Percentiles rank a stretch among this genome's conserved stretches.
These are phyloP conservation scores for Polyergus mexicanus DNA, from an alignment of 1,140 invertebrate species.

Conservation along the genomic window DNA sequence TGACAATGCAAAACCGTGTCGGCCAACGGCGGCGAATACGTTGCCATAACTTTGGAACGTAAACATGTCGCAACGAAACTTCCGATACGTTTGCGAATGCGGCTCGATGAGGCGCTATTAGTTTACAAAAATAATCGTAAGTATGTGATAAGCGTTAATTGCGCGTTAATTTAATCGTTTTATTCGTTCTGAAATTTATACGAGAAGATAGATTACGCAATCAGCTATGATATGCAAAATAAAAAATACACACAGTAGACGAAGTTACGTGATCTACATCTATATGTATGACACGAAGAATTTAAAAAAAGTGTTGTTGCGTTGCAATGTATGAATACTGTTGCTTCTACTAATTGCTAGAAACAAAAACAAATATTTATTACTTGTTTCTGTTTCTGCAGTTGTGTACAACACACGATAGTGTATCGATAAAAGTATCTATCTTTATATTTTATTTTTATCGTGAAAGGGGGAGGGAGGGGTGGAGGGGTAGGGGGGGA, in stretches of 20 bases:
- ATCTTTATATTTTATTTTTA: constrained; percentile 19
- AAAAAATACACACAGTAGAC: background rate
- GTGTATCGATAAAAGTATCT: background rate
- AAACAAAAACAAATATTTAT: background rate
- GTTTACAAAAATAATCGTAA: background rate
- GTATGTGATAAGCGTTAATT: background rate
- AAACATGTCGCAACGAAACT: no score
- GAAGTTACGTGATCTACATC: constrained; percentile 39
- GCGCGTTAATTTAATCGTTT: background rate
- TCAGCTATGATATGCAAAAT: background rate
- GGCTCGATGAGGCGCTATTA: background rate
- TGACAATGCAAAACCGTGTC: constrained; percentile 60
- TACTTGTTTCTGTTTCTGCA: background rate
- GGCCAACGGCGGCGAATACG: background rate
- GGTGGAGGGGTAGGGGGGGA: background rate
- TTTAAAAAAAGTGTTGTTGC: background rate
- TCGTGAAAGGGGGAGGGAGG: background rate
- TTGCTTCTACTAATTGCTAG: background rate
- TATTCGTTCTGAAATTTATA: constrained; percentile 39
- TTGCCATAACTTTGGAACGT: constrained; percentile 22
- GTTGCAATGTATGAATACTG: background rate
- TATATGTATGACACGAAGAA: background rate
- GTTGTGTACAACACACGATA: background rate
- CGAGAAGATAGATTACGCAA: constrained; percentile 40
- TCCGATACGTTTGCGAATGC: background rate